Evolutionary conservation across 2,888 invertebrate genomes (phyloP), one percentile per base, ranked within the genome.

Genomic region (Ctenicera cuprea): DNA sequence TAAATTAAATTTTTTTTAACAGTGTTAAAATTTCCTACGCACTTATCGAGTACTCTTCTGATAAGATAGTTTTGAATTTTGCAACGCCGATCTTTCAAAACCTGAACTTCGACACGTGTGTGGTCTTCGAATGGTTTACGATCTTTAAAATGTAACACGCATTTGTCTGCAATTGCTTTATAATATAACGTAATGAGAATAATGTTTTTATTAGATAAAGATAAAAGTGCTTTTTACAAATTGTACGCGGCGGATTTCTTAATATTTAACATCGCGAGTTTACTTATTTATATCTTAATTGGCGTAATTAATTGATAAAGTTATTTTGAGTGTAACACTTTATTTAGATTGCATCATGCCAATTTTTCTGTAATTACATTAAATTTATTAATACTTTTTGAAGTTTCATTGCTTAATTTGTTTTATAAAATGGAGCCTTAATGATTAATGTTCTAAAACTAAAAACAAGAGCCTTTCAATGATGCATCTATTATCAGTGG

Each of bases 291-390:
- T 59, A 38, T 38, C 59, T 59, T 59, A 59, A 59, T 59, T 59
- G 33, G 59, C 59, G 59, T 59, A 59, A 59, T 59, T 59, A 33
- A 38, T 20, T 59, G 59, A 59, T 59, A 59, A 52, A 52, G 1
- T n/a, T 54, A 59, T 37, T 38, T 59, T 3, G 18, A 18, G 12
- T 59, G 59, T 38, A 59, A 59, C 59, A 59, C 59, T 59, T 16
- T 38, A 38, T 59, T 59, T 59, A 59, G 5, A 59, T 59, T 59
- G 59, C 59, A 38, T 59, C 59, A 59, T 57, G 30, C 1, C 12
- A 18, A 12, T 59, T 20, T 37, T 57, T 45, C 22, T 52, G 9
- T 33, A 33, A 41, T 14, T 14, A 14, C 41, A n/a, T n/a, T n/a
- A n/a, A n/a, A 12, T 11, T 38, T 38, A 12, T 38, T 38, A 38